phyloP scores from a whole-genome alignment of 2,888 invertebrate genomes.

The Drosophila fungiperda region DNA sequence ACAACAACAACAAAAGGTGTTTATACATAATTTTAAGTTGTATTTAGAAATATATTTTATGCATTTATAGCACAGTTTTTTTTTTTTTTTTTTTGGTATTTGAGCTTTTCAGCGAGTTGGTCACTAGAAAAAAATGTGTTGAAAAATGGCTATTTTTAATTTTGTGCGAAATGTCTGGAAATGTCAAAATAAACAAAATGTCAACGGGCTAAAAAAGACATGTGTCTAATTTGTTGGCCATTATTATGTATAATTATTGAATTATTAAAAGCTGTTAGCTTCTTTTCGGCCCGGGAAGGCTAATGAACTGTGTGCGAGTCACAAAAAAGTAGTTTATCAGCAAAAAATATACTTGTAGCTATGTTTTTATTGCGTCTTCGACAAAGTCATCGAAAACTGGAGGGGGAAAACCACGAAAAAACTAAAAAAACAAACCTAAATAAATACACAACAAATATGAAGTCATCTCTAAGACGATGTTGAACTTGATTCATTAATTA shows the following conservation, averaged over 20 bases:
- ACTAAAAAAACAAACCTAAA: neutral
- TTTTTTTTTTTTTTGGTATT: neutral
- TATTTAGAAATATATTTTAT: neutral
- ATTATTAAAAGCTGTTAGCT: neutral
- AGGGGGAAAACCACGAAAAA: neutral
- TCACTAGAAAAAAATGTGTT: neutral
- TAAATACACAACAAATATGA: constrained; percentile 15
- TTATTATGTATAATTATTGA: constrained; percentile 5
- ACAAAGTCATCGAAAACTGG: constrained; percentile 8
- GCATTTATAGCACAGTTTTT: constrained; percentile 1
- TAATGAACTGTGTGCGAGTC: constrained; percentile 63
- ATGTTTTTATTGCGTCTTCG: constrained; percentile 3
- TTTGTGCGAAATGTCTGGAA: neutral
- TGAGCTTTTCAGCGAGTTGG: constrained; percentile 17
- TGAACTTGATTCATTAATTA: constrained; percentile 40
- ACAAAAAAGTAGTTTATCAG: constrained; percentile 55
- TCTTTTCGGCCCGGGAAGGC: constrained; percentile 30
- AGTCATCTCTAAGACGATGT: constrained; percentile 32
- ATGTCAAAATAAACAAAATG: neutral
- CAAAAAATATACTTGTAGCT: constrained; percentile 28
- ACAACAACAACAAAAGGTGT: constrained; percentile 40
- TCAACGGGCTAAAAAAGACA: neutral
- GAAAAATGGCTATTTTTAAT: neutral
- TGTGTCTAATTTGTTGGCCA: constrained; percentile 3
- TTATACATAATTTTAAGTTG: constrained; percentile 32